Evolutionary conservation across 2,797 vertebrate genomes (phyloP).

Genomic region (Limosa lapponica): DNA sequence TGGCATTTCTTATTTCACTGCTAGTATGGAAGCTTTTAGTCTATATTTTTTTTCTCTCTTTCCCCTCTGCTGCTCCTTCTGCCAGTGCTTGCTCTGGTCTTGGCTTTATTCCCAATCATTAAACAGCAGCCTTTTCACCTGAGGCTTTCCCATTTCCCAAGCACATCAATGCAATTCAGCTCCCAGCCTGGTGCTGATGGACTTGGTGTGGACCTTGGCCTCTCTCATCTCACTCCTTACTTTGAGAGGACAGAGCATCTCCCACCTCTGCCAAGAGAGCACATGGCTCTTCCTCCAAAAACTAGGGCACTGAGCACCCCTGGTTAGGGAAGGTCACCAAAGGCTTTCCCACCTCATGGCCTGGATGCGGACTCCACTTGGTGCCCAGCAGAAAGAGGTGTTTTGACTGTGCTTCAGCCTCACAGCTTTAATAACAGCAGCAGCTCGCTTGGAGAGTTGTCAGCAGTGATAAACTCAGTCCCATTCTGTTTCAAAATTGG

Average conservation of each 20-base stretch:
- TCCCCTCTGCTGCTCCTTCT: not conserved
- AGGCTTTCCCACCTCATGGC: not conserved
- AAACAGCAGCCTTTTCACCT: not conserved
- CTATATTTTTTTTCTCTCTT: not conserved
- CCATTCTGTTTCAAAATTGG: conserved; percentile 6
- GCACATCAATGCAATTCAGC: not conserved
- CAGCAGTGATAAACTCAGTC: not conserved
- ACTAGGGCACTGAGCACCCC: not conserved
- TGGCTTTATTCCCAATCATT: not conserved
- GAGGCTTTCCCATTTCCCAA: not conserved
- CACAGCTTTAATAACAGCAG: not conserved
- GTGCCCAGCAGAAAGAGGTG: not conserved
- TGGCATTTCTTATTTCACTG: not conserved
- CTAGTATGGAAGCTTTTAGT: not conserved
- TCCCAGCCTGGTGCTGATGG: not conserved
- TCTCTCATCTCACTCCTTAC: not conserved
- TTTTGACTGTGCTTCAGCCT: not conserved
- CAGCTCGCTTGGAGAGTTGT: not conserved
- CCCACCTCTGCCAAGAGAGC: not conserved
- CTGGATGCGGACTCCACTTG: accelerated
- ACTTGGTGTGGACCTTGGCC: not conserved
- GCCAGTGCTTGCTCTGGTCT: not conserved
- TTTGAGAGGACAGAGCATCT: not conserved
- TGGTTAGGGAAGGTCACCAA: too few species aligned
- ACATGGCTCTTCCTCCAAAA: not conserved